Evolutionary conservation across 2,113 vertebrate genomes (phyloP), one percentile per base, ranked within the genome.

Genomic region (Xiphophorus couchianus): DNA sequence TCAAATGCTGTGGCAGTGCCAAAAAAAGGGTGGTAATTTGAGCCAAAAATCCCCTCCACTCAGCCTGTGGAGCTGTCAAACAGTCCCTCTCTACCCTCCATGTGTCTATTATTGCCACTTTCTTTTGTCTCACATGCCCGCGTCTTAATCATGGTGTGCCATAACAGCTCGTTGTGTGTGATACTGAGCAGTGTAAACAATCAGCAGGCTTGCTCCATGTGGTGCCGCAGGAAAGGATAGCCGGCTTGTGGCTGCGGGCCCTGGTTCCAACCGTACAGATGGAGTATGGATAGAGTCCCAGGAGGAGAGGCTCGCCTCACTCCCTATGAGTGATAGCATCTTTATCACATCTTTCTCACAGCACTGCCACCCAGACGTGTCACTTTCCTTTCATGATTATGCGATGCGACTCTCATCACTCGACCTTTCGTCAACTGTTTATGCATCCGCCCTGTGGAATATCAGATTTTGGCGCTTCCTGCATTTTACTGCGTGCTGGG

Each of bases 91-190:
- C 76, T 66, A 80, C 85, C 27, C 61, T 30, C 61, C 30, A 15
- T 63, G 28, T 30, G 62, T 31, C 29, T 85, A 48, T 83, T 77
- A 63, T 89, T 63, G 9, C 60, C 69, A 63, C 78, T 84, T 86
- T 77, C 88, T 76, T 90, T 91, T 91, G 89, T 91, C 77, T 87
- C 71, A 3, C 84, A 74, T 77, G 61, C 25, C 9, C 62, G 71
- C 48, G 51, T 85, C 81, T 84, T 71, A 79, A 89, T 87, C 77
- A 69, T 67, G 69, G 79, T 58, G 79, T 76, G 82, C 73, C 58
- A 54, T 87, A 89, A 85, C 90, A 92, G 85, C 66, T 89, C 90
- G 86, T 91, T 91, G 85, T 87, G 86, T 88, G 86, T 86, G 90
- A 93, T 90, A 74, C 39, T 33, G 79, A 89, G 80, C 63, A 87